phyloP scores from a whole-genome alignment of 2,888 invertebrate species.

The Limnephilus rhombicus region DNA sequence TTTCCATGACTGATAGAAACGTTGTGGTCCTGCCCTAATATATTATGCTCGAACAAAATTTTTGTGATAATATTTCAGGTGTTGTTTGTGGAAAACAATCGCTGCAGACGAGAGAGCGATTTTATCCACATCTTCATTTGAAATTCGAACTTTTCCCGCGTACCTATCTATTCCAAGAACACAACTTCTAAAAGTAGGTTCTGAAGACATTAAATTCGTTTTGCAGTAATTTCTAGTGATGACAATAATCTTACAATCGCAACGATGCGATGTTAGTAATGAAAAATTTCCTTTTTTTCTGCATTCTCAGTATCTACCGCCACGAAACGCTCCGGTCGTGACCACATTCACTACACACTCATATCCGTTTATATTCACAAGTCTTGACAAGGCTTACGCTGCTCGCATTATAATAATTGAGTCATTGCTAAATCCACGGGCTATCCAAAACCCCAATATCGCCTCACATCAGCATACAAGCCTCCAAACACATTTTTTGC shows the following conservation, averaged over 20 bases:
- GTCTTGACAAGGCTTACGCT: constrained; percentile 8
- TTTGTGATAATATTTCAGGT: too few species aligned
- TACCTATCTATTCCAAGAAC: neutral
- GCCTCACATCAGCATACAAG: neutral
- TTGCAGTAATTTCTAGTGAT: neutral
- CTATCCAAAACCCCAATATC: neutral
- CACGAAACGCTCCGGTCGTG: neutral
- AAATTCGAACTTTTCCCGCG: too few species aligned
- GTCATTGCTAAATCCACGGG: constrained; percentile 4
- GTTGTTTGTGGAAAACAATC: too few species aligned
- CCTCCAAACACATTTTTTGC: neutral
- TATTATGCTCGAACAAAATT: too few species aligned
- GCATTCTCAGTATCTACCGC: constrained; percentile 15
- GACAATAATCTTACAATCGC: neutral
- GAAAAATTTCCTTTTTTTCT: neutral
- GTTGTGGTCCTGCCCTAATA: too few species aligned
- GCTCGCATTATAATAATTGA: constrained; percentile 10
- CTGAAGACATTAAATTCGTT: neutral
- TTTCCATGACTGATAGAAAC: too few species aligned
- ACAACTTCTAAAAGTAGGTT: neutral
- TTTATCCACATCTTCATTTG: neutral
- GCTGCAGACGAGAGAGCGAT: neutral
- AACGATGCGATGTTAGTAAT: neutral
- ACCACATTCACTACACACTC: neutral
- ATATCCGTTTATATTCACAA: constrained; percentile 7